Evolutionary conservation across 2,888 invertebrate species (phyloP).

Genomic region (Ptilodon capucinus): DNA sequence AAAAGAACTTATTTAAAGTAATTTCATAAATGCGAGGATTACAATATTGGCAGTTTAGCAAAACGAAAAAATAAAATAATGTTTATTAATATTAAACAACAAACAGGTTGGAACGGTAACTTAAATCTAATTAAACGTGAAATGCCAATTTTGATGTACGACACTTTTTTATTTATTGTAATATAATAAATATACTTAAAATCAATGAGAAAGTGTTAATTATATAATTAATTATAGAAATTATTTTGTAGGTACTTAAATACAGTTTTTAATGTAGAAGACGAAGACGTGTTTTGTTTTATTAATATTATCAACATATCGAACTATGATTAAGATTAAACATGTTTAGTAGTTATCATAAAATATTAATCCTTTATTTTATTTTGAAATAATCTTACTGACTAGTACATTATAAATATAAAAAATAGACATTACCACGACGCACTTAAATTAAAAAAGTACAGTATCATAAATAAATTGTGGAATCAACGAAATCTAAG

Average conservation of each 20-base stretch:
- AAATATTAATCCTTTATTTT: constrained; percentile 26
- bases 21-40: constrained; percentile 73
- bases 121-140: constrained; percentile 54
- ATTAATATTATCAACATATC: constrained; percentile 21
- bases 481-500: constrained; percentile 28
- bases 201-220: constrained; percentile 45
- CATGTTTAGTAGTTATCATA: constrained; percentile 14
- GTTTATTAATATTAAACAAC: constrained; percentile 36
- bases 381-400: constrained; percentile 65
- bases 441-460: constrained; percentile 31
- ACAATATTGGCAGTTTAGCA: constrained; percentile 66
- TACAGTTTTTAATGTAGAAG: constrained; percentile 11
- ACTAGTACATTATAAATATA: constrained; percentile 69
- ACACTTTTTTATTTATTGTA: constrained; percentile 48
- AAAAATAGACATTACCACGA: constrained; percentile 33
- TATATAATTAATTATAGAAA: constrained; percentile 7
- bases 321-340: constrained; percentile 31
- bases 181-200: constrained; percentile 51
- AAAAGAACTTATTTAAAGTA: constrained; percentile 34
- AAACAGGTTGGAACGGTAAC: constrained; percentile 59
- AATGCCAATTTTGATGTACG: constrained; percentile 78
- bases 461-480: constrained; percentile 33
- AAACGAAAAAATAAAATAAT: constrained; percentile 41
- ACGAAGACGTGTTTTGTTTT: constrained; percentile 12
- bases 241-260: constrained; percentile 6